Percentiles rank a stretch among this genome's conserved stretches.
These are phyloP conservation scores for Cariama cristata DNA, from an alignment of 2,113 vertebrate genomes.

Conservation along the genomic window DNA sequence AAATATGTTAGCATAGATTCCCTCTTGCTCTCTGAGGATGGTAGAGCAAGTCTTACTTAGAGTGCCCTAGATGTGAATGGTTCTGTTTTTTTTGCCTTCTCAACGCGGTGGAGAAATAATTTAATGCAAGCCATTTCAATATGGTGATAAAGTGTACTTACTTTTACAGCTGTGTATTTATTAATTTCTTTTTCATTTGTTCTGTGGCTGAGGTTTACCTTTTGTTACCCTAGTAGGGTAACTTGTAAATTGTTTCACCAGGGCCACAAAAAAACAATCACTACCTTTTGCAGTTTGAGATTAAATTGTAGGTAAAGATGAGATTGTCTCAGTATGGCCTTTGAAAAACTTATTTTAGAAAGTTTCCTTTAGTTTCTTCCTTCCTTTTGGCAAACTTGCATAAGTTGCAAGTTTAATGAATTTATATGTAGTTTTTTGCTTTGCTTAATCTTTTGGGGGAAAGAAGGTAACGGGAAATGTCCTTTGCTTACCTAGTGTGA, in stretches of 20 bases:
- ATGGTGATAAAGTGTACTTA: no score
- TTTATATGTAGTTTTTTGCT: not conserved
- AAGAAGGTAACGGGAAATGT: not conserved
- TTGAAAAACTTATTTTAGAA: not conserved
- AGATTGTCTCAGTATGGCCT: not conserved
- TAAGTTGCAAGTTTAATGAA: not conserved
- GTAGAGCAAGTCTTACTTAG: not conserved
- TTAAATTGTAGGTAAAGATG: not conserved
- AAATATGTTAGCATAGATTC: not conserved
- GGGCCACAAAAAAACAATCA: not conserved
- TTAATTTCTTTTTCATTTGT: not conserved
- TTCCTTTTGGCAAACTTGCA: not conserved
- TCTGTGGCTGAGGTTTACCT: not conserved
- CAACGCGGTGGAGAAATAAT: not conserved
- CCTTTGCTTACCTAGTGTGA: not conserved
- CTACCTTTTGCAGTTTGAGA: not conserved
- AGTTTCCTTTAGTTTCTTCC: not conserved
- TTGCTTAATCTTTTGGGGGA: not conserved
- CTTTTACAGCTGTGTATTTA: not conserved
- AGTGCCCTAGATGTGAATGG: not conserved
- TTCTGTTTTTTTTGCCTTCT: not conserved
- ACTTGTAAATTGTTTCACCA: not conserved
- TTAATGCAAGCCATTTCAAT: fast-evolving
- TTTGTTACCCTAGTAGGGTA: not conserved
- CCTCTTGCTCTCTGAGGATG: not conserved